Evolutionary conservation across 1,140 invertebrate species (phyloP).

Genomic region (Pseudomyrmex concolor): DNA sequence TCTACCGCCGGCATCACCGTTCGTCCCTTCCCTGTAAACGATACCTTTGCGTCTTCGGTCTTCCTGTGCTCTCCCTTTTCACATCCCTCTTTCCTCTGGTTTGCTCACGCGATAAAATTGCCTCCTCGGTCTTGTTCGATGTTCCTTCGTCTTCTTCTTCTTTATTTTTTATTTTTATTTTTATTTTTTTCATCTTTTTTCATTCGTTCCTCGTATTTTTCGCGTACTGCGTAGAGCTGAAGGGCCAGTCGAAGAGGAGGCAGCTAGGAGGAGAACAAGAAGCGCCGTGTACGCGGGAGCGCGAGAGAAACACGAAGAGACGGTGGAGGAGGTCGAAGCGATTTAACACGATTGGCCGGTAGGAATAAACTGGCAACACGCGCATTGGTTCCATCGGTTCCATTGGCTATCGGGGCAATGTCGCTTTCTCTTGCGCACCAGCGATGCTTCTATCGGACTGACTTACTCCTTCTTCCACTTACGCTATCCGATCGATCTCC

Average conservation of each 20-base stretch:
- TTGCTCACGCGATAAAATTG: slow-evolving; percentile 76
- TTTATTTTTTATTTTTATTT: slow-evolving; percentile 39
- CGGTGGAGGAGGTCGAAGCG: slow-evolving; percentile 76
- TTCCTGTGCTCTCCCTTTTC: slow-evolving; percentile 49
- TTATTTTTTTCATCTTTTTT: slow-evolving; percentile 32
- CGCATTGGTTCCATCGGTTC: slow-evolving; percentile 84
- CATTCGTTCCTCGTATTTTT: slow-evolving; percentile 64
- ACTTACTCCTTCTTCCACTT: slow-evolving; percentile 67
- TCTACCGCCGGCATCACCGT: slow-evolving; percentile 19
- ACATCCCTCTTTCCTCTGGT: slow-evolving; percentile 54
- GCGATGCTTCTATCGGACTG: slow-evolving; percentile 65
- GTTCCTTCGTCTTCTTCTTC: slow-evolving; percentile 55
- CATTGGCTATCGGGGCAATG: slow-evolving; percentile 79
- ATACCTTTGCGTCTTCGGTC: slow-evolving; percentile 54
- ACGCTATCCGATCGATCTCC: slow-evolving; percentile 62
- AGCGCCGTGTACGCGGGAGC: slow-evolving; percentile 40
- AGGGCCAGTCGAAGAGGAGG: slow-evolving; percentile 29
- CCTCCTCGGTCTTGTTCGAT: slow-evolving; percentile 73
- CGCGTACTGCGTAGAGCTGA: slow-evolving; percentile 52
- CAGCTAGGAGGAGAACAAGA: slow-evolving; percentile 17
- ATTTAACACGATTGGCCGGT: slow-evolving; percentile 85
- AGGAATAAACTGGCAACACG: slow-evolving; percentile 83
- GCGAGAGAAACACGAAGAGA: slow-evolving; percentile 49
- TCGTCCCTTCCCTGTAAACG: slow-evolving; percentile 41
- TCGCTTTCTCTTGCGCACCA: slow-evolving; percentile 65